Conservation (phyloP, 1,140 invertebrate genomes). For the Psix sp. region DNA sequence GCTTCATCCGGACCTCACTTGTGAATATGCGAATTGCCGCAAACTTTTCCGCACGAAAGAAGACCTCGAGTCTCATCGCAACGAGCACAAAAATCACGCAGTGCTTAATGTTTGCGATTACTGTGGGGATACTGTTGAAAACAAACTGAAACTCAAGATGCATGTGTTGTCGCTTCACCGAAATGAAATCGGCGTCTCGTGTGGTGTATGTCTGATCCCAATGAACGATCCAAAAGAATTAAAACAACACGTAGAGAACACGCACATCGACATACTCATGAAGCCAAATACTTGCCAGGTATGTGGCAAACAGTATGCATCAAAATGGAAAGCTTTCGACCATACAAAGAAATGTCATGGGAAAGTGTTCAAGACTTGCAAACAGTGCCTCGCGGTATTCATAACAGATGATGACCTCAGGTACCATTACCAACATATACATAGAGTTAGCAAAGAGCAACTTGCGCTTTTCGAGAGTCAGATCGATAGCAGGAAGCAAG, state of each 20-base stretch:
- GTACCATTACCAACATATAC: constrained; percentile 74
- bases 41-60: constrained; percentile 79
- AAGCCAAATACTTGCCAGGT: constrained; percentile 78
- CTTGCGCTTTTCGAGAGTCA: constrained; percentile 70
- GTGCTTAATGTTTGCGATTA: constrained; percentile 79
- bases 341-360: constrained; percentile 81
- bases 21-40: constrained; percentile 74
- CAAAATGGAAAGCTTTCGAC: constrained; percentile 80
- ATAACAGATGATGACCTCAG: constrained; percentile 76
- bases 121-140: constrained; percentile 80
- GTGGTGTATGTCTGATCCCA: constrained; percentile 79
- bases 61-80: constrained; percentile 77
- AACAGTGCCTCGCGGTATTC: constrained; percentile 80
- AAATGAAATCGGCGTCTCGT: constrained; percentile 79
- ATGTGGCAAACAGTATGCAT: constrained; percentile 80
- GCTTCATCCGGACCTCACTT: constrained; percentile 77
- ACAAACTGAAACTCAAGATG: constrained; percentile 80
- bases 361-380: constrained; percentile 79
- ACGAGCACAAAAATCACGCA: constrained; percentile 76
- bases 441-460: constrained; percentile 73
- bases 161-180: constrained; percentile 79
- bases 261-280: constrained; percentile 75
- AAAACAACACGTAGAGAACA: constrained; percentile 78
- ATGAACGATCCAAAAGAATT: constrained; percentile 79
- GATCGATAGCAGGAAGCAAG: constrained; percentile 61